Percentiles rank a stretch among this genome's conserved stretches.
Evolutionary conservation across 2,113 vertebrate genomes (phyloP).

Genomic region (Clarias gariepinus): DNA sequence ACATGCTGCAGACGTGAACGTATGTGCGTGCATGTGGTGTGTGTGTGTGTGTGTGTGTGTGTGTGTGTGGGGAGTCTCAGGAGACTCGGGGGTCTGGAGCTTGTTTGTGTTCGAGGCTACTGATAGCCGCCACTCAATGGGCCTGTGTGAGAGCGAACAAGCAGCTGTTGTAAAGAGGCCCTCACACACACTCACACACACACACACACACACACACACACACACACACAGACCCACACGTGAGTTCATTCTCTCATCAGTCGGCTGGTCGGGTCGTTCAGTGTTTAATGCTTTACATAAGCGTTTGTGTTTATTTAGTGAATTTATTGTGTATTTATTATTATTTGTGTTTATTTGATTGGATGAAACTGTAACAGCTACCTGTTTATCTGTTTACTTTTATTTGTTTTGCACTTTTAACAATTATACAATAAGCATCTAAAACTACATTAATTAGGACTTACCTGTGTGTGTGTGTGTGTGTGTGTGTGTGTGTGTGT

Average conservation of each 20-base stretch:
- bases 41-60: too few relatives aligned
- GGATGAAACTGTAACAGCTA: background rate
- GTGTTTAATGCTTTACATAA: background rate
- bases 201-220: slow-evolving; percentile 23
- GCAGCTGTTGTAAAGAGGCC: slow-evolving; percentile 40
- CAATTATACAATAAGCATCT: background rate
- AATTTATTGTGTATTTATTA: too few relatives aligned
- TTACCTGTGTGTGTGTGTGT: background rate
- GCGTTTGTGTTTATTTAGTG: too few relatives aligned
- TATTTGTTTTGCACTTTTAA: too few relatives aligned
- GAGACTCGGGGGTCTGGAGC: slow-evolving; percentile 36
- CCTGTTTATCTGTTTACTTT: background rate
- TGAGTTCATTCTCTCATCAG: slow-evolving; percentile 1
- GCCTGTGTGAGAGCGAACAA: slow-evolving; percentile 19
- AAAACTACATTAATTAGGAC: background rate
- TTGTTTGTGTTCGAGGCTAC: slow-evolving; percentile 34
- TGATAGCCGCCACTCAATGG: slow-evolving; percentile 26
- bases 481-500: background rate
- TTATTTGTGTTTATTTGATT: background rate
- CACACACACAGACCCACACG: slow-evolving; percentile 9
- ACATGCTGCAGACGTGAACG: background rate
- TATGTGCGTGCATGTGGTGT: background rate
- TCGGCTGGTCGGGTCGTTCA: background rate
- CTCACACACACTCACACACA: slow-evolving; percentile 2
- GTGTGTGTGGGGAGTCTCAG: slow-evolving; percentile 22